A percentile compares a stretch with the other conserved stretches of the same genome.
These are phyloP conservation scores for Acronicta aceris DNA, from an alignment of 2,888 invertebrate genomes.

Conservation along the genomic window DNA sequence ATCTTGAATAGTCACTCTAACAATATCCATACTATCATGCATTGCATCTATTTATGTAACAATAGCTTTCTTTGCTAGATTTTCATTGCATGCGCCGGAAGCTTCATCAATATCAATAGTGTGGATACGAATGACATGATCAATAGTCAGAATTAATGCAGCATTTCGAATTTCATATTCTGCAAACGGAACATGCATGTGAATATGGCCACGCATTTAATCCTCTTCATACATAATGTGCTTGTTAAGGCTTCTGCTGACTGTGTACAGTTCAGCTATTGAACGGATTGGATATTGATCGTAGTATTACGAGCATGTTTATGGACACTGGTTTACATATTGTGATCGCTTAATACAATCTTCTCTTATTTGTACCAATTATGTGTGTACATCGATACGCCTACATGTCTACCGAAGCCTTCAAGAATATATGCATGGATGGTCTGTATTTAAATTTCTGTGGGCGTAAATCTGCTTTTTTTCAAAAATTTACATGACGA, in stretches of 20 bases:
- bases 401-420: no score
- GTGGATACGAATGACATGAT: conserved; percentile 6
- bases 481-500: no score
- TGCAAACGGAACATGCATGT: conserved; percentile 1
- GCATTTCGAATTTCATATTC: conserved; percentile 42
- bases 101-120: conserved; percentile 23
- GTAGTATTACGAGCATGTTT: not conserved
- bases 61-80: conserved; percentile 4
- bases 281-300: conserved; percentile 39
- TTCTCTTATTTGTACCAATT: no score
- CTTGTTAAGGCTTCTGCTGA: conserved; percentile 42
- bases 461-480: no score
- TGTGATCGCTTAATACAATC: no score
- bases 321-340: not conserved
- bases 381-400: no score
- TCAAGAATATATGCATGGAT: no score
- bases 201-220: conserved; percentile 28
- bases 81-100: not conserved
- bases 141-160: conserved; percentile 23
- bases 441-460: no score
- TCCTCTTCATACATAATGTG: conserved; percentile 37
- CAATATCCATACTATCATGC: conserved; percentile 2
- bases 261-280: conserved; percentile 10
- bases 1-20: not conserved
- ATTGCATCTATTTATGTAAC: conserved; percentile 1